Percentiles rank a stretch among this genome's conserved stretches.
Evolutionary conservation across 2,888 invertebrate species (phyloP).

Genomic region (Morpho helenor): DNA sequence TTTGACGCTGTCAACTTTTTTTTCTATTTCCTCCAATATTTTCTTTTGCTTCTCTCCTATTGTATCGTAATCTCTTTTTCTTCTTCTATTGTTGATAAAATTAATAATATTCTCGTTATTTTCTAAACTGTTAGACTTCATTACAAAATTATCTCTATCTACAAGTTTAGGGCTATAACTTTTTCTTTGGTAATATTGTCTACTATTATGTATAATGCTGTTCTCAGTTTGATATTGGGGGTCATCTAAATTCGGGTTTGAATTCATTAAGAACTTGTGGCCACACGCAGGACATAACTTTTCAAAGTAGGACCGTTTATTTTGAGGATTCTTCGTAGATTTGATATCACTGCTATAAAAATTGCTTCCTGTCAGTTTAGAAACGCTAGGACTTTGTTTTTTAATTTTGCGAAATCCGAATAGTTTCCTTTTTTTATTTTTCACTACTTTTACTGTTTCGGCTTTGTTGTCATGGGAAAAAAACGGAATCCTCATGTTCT

Average conservation of each 20-base stretch:
- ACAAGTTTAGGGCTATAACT: slow-evolving; percentile 1
- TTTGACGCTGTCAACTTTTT: slow-evolving; percentile 22
- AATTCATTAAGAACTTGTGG: slow-evolving; percentile 17
- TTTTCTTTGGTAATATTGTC: slow-evolving; percentile 23
- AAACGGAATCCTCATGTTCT: slow-evolving; percentile 56
- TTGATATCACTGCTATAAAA: slow-evolving; percentile 2
- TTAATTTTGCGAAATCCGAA: slow-evolving; percentile 27
- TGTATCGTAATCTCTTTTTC: slow-evolving; percentile 18
- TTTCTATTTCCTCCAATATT: slow-evolving; percentile 23
- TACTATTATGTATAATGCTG: slow-evolving; percentile 25
- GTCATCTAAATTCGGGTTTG: not conserved
- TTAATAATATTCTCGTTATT: slow-evolving; percentile 1
- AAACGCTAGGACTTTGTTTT: slow-evolving; percentile 12
- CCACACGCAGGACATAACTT: slow-evolving; percentile 25
- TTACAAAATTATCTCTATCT: slow-evolving; percentile 4
- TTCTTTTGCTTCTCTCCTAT: slow-evolving; percentile 23
- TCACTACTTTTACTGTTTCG: slow-evolving; percentile 33
- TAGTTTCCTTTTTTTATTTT: slow-evolving; percentile 43
- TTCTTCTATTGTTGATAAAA: slow-evolving; percentile 15
- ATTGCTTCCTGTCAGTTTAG: slow-evolving; percentile 4
- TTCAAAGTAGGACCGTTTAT: slow-evolving; percentile 26
- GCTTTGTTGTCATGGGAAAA: slow-evolving; percentile 53
- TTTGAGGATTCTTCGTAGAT: slow-evolving; percentile 5
- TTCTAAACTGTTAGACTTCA: slow-evolving; percentile 7
- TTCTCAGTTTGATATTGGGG: slow-evolving; percentile 4